phyloP scores from a whole-genome alignment of 2,113 vertebrate genomes.

The Galeopterus variegatus region DNA sequence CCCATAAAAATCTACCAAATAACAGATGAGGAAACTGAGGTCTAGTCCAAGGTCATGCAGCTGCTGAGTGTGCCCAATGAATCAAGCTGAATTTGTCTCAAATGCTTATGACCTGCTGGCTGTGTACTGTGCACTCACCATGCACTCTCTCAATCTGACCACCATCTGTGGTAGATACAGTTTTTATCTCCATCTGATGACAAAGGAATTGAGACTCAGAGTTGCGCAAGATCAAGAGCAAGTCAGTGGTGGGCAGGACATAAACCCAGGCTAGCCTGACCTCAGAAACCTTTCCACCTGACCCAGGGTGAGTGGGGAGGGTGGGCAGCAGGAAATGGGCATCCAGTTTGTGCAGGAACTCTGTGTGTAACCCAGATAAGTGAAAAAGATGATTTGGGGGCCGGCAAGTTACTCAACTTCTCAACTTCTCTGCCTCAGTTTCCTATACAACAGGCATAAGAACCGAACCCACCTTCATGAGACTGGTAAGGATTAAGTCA shows the following conservation, averaged over 20 bases:
- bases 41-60: background rate
- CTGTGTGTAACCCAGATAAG: background rate
- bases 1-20: background rate
- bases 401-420: background rate
- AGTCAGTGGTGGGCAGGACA: background rate
- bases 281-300: background rate
- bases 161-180: rapidly evolving
- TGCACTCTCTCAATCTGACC: background rate
- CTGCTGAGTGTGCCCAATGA: background rate
- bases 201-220: background rate
- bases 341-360: background rate
- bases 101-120: rapidly evolving
- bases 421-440: background rate
- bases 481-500: background rate
- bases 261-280: rapidly evolving
- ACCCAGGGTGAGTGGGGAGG: no score
- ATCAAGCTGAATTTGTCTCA: background rate
- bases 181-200: background rate
- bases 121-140: rapidly evolving
- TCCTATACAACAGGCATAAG: background rate
- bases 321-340: background rate
- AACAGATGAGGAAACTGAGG: conserved; percentile 8
- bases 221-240: background rate
- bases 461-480: background rate
- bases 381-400: no score